These are phyloP conservation scores for Apotomis capreana DNA, from an alignment of 2,888 invertebrate species.

Conservation along the genomic window DNA sequence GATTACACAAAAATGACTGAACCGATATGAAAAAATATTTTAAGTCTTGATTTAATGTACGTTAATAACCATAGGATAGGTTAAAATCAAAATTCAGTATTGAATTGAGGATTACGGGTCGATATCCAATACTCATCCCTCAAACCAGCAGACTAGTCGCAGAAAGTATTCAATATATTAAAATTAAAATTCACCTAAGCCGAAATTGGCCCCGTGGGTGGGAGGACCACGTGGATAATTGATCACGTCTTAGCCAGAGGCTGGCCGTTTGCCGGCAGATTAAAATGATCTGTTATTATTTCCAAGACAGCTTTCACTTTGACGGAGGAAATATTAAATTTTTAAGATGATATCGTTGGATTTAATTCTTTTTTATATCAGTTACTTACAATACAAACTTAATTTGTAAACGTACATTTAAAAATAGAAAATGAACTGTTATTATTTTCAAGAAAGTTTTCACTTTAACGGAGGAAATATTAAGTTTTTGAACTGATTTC, in stretches of 20 bases:
- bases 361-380: background rate
- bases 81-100: too few species aligned
- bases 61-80: too few species aligned
- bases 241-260: constrained; percentile 64
- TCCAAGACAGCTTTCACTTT: constrained; percentile 56
- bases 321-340: constrained; percentile 31
- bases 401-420: too few species aligned
- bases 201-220: constrained; percentile 44
- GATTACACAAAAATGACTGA: too few species aligned
- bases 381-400: too few species aligned
- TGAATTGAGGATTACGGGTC: too few species aligned
- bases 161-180: constrained; percentile 34
- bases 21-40: too few species aligned
- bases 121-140: background rate
- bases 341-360: background rate
- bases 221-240: constrained; percentile 63
- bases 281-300: constrained; percentile 68
- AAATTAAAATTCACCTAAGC: constrained; percentile 58
- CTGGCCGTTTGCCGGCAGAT: constrained; percentile 52
- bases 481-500: constrained; percentile 6
- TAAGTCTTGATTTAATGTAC: too few species aligned
- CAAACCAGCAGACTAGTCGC: background rate
- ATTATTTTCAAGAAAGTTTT: constrained; percentile 61
- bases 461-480: constrained; percentile 44
- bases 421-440: constrained; percentile 59